Base-by-base conservation (phyloP, 2,797 vertebrate genomes). In the Prionace glauca region DNA sequence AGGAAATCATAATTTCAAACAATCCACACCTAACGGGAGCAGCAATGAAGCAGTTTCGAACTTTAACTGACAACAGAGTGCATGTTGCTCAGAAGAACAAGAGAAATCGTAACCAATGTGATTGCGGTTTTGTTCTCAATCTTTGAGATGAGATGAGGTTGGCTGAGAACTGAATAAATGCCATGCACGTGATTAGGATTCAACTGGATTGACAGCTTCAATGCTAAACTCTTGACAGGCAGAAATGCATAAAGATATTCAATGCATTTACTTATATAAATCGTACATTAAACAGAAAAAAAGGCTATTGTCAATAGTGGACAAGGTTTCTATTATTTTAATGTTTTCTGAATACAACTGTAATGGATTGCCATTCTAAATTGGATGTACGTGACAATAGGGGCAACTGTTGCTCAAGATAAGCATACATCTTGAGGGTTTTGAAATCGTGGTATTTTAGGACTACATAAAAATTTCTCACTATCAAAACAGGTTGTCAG, bases 11-110 rank as follows among this genome's bases (percentile, higher is more conserved):
- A 77, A 3, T 95, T 94, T 26, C 91, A 22, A 92, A 95, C 62
- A 95, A 93, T 24, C 8, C 26, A 72, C 96, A 95, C 32, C 95
- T 96, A 91, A 96, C 95, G 10, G 71, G 32, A 16, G 16, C 16
- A 77, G 26, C 32, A 32, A 56, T 77, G 16, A 95, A 95, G 93
- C 71, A 56, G 29, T 95, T 95, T 95, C 93, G 26, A 71, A 56
- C 45, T n/a, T 77, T 77, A 95, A 95, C 93, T 32, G 71, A 77
- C 45, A 95, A 95, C 93, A 95, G 93, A n/a, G 93, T 95, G 29
- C 71, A 95, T 0, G 36, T 95, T 0, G 29, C 93, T n/a, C 67
- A 74, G 93, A 72, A 95, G 93, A 95, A 32, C 93, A 95, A 77
- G 69, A 95, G 45, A 74, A 95, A n/a, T 77, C 26, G 0, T 4